Evolutionary conservation across 2,113 vertebrate genomes (phyloP), one percentile per base, ranked within the genome.

Genomic region (Odocoileus virginianus): DNA sequence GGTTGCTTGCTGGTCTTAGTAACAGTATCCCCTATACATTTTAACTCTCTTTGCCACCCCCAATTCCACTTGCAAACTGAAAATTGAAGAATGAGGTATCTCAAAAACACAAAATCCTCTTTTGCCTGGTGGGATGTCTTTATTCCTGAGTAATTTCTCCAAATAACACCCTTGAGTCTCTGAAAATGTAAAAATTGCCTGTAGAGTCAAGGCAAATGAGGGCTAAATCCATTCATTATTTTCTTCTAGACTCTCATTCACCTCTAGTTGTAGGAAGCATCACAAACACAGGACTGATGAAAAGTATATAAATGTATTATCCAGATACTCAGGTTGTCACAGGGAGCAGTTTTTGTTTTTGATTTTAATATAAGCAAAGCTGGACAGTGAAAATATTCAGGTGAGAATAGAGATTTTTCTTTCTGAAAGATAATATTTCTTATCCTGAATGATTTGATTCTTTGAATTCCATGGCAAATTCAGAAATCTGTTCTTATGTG

Each of bases 181-280:
- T 96, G 91, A 91, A 96, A 98, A 97, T 85, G 57, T 91, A 97
- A 97, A 96, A 97, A 89, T 82, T 94, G n/a, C 71, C 95, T 95
- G 78, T 81, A 30, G 71, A 96, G 88, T 91, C 45, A 67, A 96
- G 78, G 76, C 50, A 96, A 96, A 97, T 97, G 96, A 96, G 40
- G 45, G n/a, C 60, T 93, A 83, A 89, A 94, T 87, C 33, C 79
- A 95, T 82, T 96, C 95, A 90, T 90, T 94, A 87, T 96, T 96
- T 91, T 61, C 60, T 88, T 54, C 64, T 50, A n/a, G 76, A 88
- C 84, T 61, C 76, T 88, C 60, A 96, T 94, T 95, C 94, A 94
- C 57, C 47, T 54, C 55, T 12, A 93, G 76, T 89, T 33, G 47
- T 67, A 76, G 94, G 92, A 93, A 95, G 78, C 74, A 28, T 64